Conservation (phyloP, 2,113 vertebrate species). For the Seriola aureovittata region DNA sequence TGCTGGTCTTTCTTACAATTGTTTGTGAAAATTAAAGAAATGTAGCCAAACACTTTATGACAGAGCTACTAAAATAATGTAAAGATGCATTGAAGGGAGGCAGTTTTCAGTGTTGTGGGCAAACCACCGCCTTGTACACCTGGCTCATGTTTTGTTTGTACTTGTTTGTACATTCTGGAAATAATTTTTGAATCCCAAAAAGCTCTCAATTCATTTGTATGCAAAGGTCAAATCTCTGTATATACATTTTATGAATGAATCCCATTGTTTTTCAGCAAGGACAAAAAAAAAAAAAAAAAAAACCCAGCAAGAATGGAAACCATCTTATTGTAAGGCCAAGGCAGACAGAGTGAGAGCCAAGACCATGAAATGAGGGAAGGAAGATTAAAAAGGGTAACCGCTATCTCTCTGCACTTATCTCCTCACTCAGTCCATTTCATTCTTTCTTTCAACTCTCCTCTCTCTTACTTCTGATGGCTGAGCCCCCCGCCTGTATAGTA, state of each 20-base stretch:
- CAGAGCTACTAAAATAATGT: neutral
- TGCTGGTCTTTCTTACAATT: neutral
- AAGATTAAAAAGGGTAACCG: slow-evolving; percentile 64
- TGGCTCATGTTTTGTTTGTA: no score
- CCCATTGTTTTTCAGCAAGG: neutral
- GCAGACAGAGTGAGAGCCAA: slow-evolving; percentile 30
- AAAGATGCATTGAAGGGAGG: neutral
- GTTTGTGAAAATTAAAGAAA: neutral
- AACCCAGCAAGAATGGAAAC: slow-evolving; percentile 7
- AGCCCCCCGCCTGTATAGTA: slow-evolving; percentile 34
- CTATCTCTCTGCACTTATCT: slow-evolving; percentile 66
- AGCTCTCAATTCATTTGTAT: neutral
- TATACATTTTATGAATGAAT: neutral
- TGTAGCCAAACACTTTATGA: neutral
- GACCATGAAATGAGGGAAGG: slow-evolving; percentile 62
- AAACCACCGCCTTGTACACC: neutral
- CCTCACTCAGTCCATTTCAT: slow-evolving; percentile 58
- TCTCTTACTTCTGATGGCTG: slow-evolving; percentile 44
- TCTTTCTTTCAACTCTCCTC: slow-evolving; percentile 47
- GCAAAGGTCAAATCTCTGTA: slow-evolving; percentile 1
- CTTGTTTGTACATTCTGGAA: neutral
- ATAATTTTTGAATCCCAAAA: neutral
- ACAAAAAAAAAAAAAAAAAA: neutral
- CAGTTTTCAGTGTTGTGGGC: neutral
- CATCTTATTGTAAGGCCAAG: slow-evolving; percentile 24